A percentile compares a stretch with the other conserved stretches of the same genome.
Conservation (phyloP, 2,888 invertebrate species). For the Exephanes ischioxanthus region DNA sequence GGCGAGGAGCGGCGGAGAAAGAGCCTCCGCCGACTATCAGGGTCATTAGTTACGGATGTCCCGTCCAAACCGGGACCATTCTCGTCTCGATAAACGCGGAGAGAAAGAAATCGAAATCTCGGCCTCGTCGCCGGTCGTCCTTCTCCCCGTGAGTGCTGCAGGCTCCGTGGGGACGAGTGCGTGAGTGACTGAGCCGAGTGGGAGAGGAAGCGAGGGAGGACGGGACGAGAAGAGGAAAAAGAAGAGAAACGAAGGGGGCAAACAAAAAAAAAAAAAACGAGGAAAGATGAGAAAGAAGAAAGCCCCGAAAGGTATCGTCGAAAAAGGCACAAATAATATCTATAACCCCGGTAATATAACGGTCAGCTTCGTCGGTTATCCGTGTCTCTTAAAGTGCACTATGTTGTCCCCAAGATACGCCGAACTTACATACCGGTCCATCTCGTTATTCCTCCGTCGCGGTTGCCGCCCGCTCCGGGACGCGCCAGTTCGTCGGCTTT, state of each 20-base stretch:
- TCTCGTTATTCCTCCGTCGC: constrained; percentile 62
- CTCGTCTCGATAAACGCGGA: constrained; percentile 82
- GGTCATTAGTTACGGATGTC: constrained; percentile 84
- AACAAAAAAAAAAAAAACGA: constrained; percentile 17
- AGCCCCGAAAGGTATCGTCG: constrained; percentile 48
- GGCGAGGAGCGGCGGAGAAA: constrained; percentile 62
- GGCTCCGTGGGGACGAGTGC: constrained; percentile 18
- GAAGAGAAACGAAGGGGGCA: constrained; percentile 11
- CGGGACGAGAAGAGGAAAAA: constrained; percentile 53
- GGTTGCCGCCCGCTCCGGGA: neutral
- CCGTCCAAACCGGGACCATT: constrained; percentile 82
- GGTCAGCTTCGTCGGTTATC: constrained; percentile 80
- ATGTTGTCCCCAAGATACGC: constrained; percentile 81
- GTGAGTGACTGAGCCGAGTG: constrained; percentile 28
- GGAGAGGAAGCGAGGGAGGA: constrained; percentile 38
- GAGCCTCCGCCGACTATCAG: constrained; percentile 79
- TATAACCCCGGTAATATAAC: constrained; percentile 82
- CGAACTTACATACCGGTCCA: constrained; percentile 71
- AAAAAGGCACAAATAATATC: constrained; percentile 81
- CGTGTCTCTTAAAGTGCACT: constrained; percentile 82
- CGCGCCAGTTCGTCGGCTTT: constrained; percentile 64
- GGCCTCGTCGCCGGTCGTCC: constrained; percentile 4
- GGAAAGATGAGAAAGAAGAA: constrained; percentile 39
- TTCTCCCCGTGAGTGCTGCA: constrained; percentile 35
- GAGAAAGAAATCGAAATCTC: constrained; percentile 67